Base-by-base conservation (phyloP, 2,888 invertebrate species). In the Drosophila diplacantha region DNA sequence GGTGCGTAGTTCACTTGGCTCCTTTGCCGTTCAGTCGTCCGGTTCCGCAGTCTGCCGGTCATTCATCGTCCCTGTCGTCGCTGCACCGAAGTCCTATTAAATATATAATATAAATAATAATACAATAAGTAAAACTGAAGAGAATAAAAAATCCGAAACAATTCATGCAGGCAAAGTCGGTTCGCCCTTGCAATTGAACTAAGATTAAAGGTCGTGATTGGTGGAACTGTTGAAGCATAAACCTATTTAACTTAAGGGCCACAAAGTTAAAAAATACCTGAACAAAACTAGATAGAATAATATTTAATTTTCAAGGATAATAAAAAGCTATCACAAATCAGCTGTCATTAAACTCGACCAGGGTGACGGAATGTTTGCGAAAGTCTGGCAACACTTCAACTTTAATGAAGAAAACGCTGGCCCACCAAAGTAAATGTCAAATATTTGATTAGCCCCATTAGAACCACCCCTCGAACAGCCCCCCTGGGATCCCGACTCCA, bases 391-490 rank as follows among this genome's bases (percentile, higher is more conserved):
- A 68, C 75, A 65, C 67, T 73, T 73, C 55, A 43, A 49, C 56
- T 62, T 55, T 52, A 56, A 68, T 59, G 52, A 50, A 51, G 38
- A 53, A 63, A 41, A 49, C 62, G 41, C 34, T 29, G 24, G 47
- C 55, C 53, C 50, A 39, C 38, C 66, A 24, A 71, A 69, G 71
- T 67, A 70, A 76, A 85, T 80, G 71, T 74, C 75, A 83, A 83
- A 85, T 85, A 84, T 83, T 83, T 85, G 83, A 82, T 85, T 83
- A 82, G 70, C 85, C 78, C 82, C 78, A 78, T 82, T 83, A 71
- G 61, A 71, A 70, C 69, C 56, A 70, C 72, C 64, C 49, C 58
- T 38, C 22, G 22, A 24, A 32, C 24, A 18, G 61, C 6, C 43
- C 41, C 41, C 35, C n/a, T 24, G 62, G 63, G 51, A 34, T 34